Evolutionary conservation across 2,113 vertebrate species (phyloP).

Genomic region (Lipotes vexillifer): DNA sequence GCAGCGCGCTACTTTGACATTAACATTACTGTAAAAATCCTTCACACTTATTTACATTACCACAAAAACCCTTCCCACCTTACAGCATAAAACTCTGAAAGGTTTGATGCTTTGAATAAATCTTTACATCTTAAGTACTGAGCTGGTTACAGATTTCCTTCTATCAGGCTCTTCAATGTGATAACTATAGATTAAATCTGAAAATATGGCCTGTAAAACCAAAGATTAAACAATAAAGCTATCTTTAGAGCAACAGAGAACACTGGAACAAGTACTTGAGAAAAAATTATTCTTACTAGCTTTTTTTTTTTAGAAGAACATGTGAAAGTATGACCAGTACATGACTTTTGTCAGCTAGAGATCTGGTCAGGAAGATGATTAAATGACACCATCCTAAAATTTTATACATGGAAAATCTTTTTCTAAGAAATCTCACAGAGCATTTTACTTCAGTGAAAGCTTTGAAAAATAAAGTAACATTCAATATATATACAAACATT

Average conservation of each 20-base stretch:
- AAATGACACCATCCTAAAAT: conserved; percentile 15
- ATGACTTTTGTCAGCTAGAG: background rate
- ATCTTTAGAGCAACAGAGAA: background rate
- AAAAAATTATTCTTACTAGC: background rate
- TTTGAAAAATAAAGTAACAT: conserved; percentile 2
- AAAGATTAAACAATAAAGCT: conserved; percentile 46
- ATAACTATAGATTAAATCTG: conserved; percentile 56
- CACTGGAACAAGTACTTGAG: background rate
- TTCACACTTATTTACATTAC: background rate
- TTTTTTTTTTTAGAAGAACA: background rate
- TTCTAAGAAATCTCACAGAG: background rate
- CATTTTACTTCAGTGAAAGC: background rate
- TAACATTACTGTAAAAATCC: conserved; percentile 30
- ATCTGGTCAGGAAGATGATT: conserved; percentile 24
- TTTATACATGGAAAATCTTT: background rate
- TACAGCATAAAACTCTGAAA: background rate
- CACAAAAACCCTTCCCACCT: conserved; percentile 18
- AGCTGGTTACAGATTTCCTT: conserved; percentile 46
- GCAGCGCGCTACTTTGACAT: background rate
- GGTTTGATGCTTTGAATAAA: conserved; percentile 26
- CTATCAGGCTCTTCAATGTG: conserved; percentile 26
- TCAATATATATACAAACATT: background rate
- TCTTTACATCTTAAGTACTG: conserved; percentile 27
- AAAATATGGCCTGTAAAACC: conserved; percentile 26
- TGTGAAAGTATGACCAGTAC: background rate